Conservation (phyloP, 2,113 vertebrate genomes). For the Hepsetus odoe region DNA sequence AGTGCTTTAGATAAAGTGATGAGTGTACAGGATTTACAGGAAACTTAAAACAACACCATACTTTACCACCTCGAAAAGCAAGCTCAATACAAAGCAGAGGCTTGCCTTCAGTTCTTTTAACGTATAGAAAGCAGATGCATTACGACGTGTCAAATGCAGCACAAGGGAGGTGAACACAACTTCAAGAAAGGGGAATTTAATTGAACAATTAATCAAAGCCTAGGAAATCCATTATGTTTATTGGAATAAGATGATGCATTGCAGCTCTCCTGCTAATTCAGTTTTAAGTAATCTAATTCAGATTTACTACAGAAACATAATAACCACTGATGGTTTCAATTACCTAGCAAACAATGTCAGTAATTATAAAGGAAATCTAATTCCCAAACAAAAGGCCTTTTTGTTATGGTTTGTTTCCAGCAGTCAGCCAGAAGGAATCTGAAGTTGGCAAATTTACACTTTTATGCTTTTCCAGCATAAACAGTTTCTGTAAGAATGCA, state of each 20-base stretch:
- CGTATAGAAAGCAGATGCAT: slow-evolving; percentile 46
- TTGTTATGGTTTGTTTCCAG: slow-evolving; percentile 39
- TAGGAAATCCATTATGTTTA: slow-evolving; percentile 49
- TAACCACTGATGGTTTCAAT: slow-evolving; percentile 52
- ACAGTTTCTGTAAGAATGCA: slow-evolving; percentile 27
- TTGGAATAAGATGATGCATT: slow-evolving; percentile 41
- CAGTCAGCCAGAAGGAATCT: slow-evolving; percentile 26
- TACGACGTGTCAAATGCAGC: slow-evolving; percentile 22
- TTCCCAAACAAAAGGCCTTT: slow-evolving; percentile 25
- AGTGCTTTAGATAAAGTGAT: too few relatives aligned
- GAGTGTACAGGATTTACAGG: too few relatives aligned
- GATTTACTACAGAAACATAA: slow-evolving; percentile 50
- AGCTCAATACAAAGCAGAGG: too few relatives aligned
- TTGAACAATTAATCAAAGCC: slow-evolving; percentile 50
- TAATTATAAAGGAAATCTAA: slow-evolving; percentile 53
- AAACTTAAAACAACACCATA: too few relatives aligned
- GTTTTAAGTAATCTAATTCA: slow-evolving; percentile 47
- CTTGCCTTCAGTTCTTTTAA: slow-evolving; percentile 16
- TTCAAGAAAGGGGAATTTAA: slow-evolving; percentile 47
- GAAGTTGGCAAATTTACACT: slow-evolving; percentile 39
- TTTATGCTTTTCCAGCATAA: slow-evolving; percentile 42
- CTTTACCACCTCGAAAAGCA: too few relatives aligned
- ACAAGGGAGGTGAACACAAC: slow-evolving; percentile 30
- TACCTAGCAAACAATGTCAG: slow-evolving; percentile 34
- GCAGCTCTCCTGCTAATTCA: slow-evolving; percentile 44